These are phyloP conservation scores for Colletes collaris DNA, from an alignment of 2,888 invertebrate genomes.

Conservation along the genomic window DNA sequence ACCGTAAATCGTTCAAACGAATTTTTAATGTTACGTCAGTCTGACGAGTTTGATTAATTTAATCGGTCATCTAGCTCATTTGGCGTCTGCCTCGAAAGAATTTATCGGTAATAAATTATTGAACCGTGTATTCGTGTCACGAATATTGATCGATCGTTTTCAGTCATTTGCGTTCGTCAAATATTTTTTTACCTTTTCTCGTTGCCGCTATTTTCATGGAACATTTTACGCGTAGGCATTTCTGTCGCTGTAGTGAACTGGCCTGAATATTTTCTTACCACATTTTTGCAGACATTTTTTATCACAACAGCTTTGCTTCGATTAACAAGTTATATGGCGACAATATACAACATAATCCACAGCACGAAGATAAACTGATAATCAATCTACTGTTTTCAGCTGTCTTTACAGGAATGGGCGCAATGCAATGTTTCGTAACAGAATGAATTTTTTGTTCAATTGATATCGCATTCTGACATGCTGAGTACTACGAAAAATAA, in stretches of 20 bases:
- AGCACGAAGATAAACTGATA: conserved; percentile 39
- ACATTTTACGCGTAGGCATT: conserved; percentile 51
- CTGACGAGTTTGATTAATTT: no score
- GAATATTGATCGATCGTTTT: conserved; percentile 25
- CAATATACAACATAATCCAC: conserved; percentile 20
- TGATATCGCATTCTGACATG: conserved; percentile 33
- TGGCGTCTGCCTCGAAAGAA: background rate
- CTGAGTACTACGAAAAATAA: background rate
- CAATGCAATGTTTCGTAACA: conserved; percentile 51
- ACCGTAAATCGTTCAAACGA: no score
- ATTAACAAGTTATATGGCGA: conserved; percentile 35
- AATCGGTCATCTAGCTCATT: no score
- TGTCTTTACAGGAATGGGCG: conserved; percentile 63
- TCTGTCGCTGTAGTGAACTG: conserved; percentile 20
- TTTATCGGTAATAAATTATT: background rate
- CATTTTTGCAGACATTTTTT: conserved; percentile 31
- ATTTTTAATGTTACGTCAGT: no score
- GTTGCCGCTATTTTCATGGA: conserved; percentile 5
- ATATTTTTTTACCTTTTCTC: background rate
- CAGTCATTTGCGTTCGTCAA: conserved; percentile 9
- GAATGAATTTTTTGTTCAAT: conserved; percentile 31
- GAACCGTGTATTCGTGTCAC: background rate
- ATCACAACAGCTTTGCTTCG: conserved; percentile 29
- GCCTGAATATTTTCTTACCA: conserved; percentile 32
- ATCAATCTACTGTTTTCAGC: conserved; percentile 60